Percentiles rank a stretch among this genome's conserved stretches.
These are phyloP conservation scores for Rhamphomyia laevipes DNA, from an alignment of 2,888 invertebrate genomes.

Conservation along the genomic window DNA sequence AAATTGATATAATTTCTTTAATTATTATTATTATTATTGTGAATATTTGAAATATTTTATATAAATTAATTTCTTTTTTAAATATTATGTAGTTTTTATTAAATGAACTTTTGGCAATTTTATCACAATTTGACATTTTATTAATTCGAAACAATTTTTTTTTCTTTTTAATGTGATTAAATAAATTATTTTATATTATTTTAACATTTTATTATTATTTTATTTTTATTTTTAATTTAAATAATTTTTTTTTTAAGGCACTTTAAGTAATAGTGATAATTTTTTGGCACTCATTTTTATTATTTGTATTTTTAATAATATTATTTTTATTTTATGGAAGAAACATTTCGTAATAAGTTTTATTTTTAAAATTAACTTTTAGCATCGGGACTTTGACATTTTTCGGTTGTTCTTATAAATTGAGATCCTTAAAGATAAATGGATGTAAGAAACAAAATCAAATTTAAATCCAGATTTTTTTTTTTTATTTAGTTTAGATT, in stretches of 20 bases:
- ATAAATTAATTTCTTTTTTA: background rate
- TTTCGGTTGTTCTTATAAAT: too few species aligned
- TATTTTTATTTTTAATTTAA: background rate
- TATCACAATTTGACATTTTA: slow-evolving; percentile 17
- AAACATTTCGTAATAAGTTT: too few species aligned
- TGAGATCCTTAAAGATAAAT: too few species aligned
- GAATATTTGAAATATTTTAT: background rate
- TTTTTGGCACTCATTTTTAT: background rate
- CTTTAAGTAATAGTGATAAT: background rate
- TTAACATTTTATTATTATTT: background rate
- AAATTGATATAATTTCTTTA: background rate
- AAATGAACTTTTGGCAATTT: slow-evolving; percentile 13
- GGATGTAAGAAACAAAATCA: too few species aligned
- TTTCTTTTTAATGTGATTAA: too few species aligned
- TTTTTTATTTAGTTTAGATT: too few species aligned
- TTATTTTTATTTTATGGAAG: too few species aligned
- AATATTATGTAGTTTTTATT: background rate
- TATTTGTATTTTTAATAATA: too few species aligned
- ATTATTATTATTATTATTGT: background rate
- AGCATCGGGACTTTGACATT: too few species aligned
- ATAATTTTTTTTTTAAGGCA: background rate
- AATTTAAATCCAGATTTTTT: too few species aligned
- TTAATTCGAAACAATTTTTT: slow-evolving; percentile 1
- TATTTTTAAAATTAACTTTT: too few species aligned
- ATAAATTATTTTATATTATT: background rate